A percentile compares a stretch with the other conserved stretches of the same genome.
Conservation (phyloP, 2,888 invertebrate species). For the Lochmaea crataegi region DNA sequence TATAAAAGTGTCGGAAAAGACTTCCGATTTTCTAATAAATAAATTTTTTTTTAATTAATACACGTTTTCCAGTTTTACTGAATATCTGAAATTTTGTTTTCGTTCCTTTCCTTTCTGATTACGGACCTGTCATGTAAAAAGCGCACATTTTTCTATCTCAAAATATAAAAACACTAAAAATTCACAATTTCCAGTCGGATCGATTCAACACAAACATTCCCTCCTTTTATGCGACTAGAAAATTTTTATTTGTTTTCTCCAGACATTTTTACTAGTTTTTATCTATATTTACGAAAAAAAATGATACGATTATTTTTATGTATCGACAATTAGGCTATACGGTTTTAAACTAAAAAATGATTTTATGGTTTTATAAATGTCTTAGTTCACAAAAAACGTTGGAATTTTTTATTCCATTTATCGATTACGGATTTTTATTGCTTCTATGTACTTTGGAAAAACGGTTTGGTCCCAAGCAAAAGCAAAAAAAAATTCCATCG, state of each 20-base stretch:
- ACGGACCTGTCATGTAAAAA: background rate
- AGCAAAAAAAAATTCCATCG: too few species aligned
- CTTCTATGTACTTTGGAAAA: too few species aligned
- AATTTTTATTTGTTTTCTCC: background rate
- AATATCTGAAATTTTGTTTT: too few species aligned
- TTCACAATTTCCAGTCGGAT: background rate
- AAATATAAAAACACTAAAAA: background rate
- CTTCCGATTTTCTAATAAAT: too few species aligned
- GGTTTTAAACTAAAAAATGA: background rate
- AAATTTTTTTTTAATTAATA: too few species aligned
- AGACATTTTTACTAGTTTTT: background rate
- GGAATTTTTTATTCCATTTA: too few species aligned
- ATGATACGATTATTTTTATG: background rate
- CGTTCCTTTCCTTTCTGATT: background rate
- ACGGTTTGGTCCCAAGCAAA: too few species aligned
- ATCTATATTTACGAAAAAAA: background rate
- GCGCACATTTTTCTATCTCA: constrained; percentile 1
- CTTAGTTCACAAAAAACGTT: too few species aligned
- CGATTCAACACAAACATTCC: constrained; percentile 1
- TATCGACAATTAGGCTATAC: background rate
- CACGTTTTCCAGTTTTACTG: too few species aligned
- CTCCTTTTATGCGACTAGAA: background rate
- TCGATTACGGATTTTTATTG: too few species aligned
- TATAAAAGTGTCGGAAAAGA: too few species aligned
- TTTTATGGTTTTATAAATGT: too few species aligned